Percentiles rank a stretch among this genome's conserved stretches.
These are phyloP conservation scores for Nineta flava DNA, from an alignment of 2,888 invertebrate genomes.

Conservation along the genomic window DNA sequence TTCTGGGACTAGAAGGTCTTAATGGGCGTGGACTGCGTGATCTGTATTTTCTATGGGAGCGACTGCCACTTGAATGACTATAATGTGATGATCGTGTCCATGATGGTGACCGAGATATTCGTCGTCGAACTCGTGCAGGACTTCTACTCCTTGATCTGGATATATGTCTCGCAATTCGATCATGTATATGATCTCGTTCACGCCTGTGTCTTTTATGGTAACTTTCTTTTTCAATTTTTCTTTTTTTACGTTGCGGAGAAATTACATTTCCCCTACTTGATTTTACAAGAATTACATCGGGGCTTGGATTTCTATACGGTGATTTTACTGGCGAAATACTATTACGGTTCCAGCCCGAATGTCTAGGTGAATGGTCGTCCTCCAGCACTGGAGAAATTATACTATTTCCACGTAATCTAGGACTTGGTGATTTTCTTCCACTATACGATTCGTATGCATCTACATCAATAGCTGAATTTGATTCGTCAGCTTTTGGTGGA, in stretches of 20 bases:
- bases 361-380: slow-evolving; percentile 1
- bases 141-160: slow-evolving; percentile 42
- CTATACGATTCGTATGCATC: slow-evolving; percentile 31
- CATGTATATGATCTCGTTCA: slow-evolving; percentile 20
- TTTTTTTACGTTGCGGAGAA: slow-evolving; percentile 26
- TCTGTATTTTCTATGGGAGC: slow-evolving; percentile 27
- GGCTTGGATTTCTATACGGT: slow-evolving; percentile 24
- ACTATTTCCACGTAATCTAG: not conserved
- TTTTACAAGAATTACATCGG: slow-evolving; percentile 17
- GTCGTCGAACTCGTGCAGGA: slow-evolving; percentile 37
- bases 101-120: slow-evolving; percentile 33
- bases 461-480: slow-evolving; percentile 32
- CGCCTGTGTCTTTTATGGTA: slow-evolving; percentile 28
- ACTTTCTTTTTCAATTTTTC: slow-evolving; percentile 26
- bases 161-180: slow-evolving; percentile 28
- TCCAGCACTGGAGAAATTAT: slow-evolving; percentile 6
- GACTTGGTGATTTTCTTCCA: slow-evolving; percentile 16
- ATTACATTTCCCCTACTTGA: slow-evolving; percentile 16
- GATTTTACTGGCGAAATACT: slow-evolving; percentile 18
- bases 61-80: slow-evolving; percentile 23
- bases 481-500: slow-evolving; percentile 37
- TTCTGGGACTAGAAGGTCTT: slow-evolving; percentile 9
- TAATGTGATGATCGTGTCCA: slow-evolving; percentile 31
- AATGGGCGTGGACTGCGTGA: slow-evolving; percentile 34
- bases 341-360: slow-evolving; percentile 9